Conservation (phyloP, 2,888 invertebrate genomes). For the Dascillus cervinus region DNA sequence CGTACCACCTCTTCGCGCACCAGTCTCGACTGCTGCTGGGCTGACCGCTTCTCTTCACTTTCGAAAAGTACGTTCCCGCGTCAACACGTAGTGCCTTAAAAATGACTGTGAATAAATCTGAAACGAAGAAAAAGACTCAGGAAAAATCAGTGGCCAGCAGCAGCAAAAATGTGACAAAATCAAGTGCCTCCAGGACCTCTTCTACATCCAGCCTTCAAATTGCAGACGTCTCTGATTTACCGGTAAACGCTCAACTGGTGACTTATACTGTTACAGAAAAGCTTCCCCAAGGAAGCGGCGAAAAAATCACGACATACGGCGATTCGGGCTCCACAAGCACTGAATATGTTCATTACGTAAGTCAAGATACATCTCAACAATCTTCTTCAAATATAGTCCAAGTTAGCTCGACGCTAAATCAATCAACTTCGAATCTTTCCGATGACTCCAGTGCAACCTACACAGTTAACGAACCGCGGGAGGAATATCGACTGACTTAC, state of each 20-base stretch:
- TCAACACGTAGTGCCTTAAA: slow-evolving; percentile 6
- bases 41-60: slow-evolving; percentile 23
- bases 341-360: slow-evolving; percentile 37
- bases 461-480: slow-evolving; percentile 39
- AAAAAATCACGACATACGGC: slow-evolving; percentile 38
- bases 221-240: slow-evolving; percentile 39
- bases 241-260: slow-evolving; percentile 31
- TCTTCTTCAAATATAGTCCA: slow-evolving; percentile 33
- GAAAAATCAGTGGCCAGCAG: slow-evolving; percentile 23
- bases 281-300: slow-evolving; percentile 36
- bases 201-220: slow-evolving; percentile 38
- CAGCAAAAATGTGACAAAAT: slow-evolving; percentile 21
- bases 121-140: slow-evolving; percentile 27
- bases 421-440: slow-evolving; percentile 35
- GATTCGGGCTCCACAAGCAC: slow-evolving; percentile 34
- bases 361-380: slow-evolving; percentile 26
- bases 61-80: slow-evolving; percentile 15
- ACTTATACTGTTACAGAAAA: slow-evolving; percentile 38
- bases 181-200: slow-evolving; percentile 21
- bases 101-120: slow-evolving; percentile 36
- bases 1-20: slow-evolving; percentile 23
- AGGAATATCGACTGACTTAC: slow-evolving; percentile 33
- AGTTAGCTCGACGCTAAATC: slow-evolving; percentile 35
- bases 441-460: slow-evolving; percentile 35
- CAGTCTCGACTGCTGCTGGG: too few species aligned